These are phyloP conservation scores for Pandion haliaetus DNA, from an alignment of 2,113 vertebrate species.

Conservation along the genomic window DNA sequence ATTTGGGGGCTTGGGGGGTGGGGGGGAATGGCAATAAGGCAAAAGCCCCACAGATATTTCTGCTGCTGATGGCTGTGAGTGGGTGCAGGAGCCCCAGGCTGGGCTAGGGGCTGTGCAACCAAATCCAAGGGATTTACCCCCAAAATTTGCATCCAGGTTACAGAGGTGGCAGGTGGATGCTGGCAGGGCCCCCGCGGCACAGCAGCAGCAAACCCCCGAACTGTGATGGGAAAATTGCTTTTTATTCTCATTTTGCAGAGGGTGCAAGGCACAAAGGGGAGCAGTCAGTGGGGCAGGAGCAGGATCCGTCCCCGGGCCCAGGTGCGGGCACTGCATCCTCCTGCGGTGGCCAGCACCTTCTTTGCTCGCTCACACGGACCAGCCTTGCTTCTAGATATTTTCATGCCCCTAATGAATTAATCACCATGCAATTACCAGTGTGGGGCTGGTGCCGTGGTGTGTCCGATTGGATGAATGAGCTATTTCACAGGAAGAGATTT, in stretches of 20 bases:
- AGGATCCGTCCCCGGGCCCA: background rate
- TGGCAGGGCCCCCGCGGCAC: fast-evolving
- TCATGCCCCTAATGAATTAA: background rate
- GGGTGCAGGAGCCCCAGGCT: background rate
- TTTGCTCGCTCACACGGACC: fast-evolving
- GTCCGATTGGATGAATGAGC: background rate
- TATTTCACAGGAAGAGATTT: background rate
- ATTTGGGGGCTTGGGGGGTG: background rate
- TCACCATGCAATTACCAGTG: background rate
- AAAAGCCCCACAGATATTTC: background rate
- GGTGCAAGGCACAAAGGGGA: background rate
- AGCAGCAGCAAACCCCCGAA: background rate
- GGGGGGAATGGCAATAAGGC: background rate
- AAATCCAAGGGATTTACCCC: background rate
- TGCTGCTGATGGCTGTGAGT: background rate
- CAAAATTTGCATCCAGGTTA: background rate
- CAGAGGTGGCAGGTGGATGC: background rate
- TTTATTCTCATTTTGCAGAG: background rate
- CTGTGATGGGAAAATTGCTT: background rate
- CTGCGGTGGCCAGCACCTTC: background rate
- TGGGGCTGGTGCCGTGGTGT: fast-evolving
- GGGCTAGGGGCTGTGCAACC: background rate
- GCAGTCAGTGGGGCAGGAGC: background rate
- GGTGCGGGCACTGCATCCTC: background rate
- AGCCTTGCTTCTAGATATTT: background rate